Evolutionary conservation across 2,888 invertebrate genomes (phyloP), one percentile per base, ranked within the genome.

Genomic region (Proisotoma minuta): DNA sequence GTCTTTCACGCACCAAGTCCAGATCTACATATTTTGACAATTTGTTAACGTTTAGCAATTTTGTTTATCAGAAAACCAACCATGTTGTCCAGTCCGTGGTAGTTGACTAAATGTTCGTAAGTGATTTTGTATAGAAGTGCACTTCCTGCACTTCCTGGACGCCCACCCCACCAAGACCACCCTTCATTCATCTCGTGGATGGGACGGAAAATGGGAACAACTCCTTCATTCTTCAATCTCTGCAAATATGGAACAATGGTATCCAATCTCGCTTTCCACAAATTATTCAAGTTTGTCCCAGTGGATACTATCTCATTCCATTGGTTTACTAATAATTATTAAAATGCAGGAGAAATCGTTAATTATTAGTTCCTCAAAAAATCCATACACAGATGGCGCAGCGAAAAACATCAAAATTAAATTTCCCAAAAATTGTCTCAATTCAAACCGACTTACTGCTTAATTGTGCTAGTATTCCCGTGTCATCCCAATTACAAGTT

Each of bases 101-200:
- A 39, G 1, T 28, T n/a, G n/a, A 53, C 50, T 29, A 70, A 49
- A 54, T 70, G 65, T 34, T 68, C 67, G 52, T 66, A 48, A 43
- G 68, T 68, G 48, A 70, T 62, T 65, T 68, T 60, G 57, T 66
- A 70, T 4, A 70, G 59, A 56, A 56, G 60, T 5, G 58, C 50
- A 48, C 66, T 68, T 56, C 70, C 66, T 23, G 60, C 51, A 2
- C 65, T 2, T 1, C 69, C 68, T 18, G 66, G 62, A 22, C 68
- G 47, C n/a, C 70, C 68, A 12, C 70, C 70, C 70, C 70, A 70
- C 70, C 70, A 70, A 0, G 58, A 60, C 67, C 67, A 67, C 12
- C 63, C 70, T 54, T 68, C 70, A 51, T 70, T 70, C 51, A 70
- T 70, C 58, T 68, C 68, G 47, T 70, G 70, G 28, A 70, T 57